A percentile compares a stretch with the other conserved stretches of the same genome.
Conservation (phyloP, 23 tunicate genomes). For the Botrylloides violaceus region DNA sequence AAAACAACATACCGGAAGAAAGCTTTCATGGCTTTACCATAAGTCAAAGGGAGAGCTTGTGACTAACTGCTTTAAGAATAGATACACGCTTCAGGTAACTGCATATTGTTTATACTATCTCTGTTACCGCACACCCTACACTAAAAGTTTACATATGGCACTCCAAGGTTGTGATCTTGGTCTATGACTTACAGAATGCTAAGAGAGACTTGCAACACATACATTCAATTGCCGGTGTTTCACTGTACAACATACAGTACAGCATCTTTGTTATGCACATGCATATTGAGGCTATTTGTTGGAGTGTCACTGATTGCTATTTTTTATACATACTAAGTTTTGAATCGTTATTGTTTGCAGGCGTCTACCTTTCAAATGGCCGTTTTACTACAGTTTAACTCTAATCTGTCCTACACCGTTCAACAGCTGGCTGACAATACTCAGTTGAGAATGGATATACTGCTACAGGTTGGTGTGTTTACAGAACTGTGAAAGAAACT, state of each 20-base stretch:
- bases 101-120: too few relatives aligned
- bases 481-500: too few relatives aligned
- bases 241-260: too few relatives aligned
- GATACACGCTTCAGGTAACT: constrained; percentile 91
- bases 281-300: not conserved
- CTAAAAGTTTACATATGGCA: too few relatives aligned
- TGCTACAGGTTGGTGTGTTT: constrained; percentile 79
- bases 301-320: not conserved
- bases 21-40: constrained; percentile 83
- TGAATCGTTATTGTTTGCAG: constrained; percentile 17
- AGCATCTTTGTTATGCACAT: not conserved
- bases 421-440: constrained; percentile 83
- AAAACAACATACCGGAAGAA: constrained; percentile 74
- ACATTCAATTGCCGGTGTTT: too few relatives aligned
- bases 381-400: constrained; percentile 78
- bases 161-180: too few relatives aligned
- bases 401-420: constrained; percentile 63
- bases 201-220: too few relatives aligned
- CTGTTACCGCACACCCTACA: too few relatives aligned
- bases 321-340: not conserved
- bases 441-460: constrained; percentile 70
- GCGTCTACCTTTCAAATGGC: constrained; percentile 99
- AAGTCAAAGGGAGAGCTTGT: constrained; percentile 88
- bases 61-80: constrained; percentile 77
- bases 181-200: too few relatives aligned